Base-by-base conservation (phyloP, 2,113 vertebrate genomes). In the Acanthisitta chloris region DNA sequence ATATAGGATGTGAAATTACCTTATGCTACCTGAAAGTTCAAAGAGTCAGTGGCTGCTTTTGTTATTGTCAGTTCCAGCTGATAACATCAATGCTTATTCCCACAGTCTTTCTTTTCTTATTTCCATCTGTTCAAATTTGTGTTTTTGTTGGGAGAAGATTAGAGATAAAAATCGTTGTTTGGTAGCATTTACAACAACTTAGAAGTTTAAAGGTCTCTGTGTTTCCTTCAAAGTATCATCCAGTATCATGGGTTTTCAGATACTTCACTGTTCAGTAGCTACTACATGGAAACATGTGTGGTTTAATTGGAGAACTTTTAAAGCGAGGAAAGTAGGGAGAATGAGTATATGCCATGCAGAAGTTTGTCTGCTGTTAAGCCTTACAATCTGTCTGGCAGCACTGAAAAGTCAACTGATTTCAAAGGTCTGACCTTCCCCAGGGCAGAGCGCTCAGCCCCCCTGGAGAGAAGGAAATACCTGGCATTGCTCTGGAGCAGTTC, bases 291-390 rank as follows among this genome's bases (percentile, higher is more conserved):
- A 92, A 73, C 11, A 24, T 46, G 45, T 12, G 70, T 88, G 59
- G 82, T 80, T 97, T 97, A 97, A 97, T 54, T 77, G 49, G 66
- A 95, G 86, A 94, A 95, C 89, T 92, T 94, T 90, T 95, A 93
- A 96, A 96, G 78, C 58, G 40, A 82, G 54, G 42, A 88, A 96
- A 92, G 54, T 70, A 79, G 57, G 58, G 54, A 92, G 84, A 94
- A 88, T 94, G 90, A 88, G 42, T 94, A 92, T 69, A 93, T 45
- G 34, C 36, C n/a, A 65, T 73, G 57, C 76, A 94, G 84, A 93
- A 61, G 64, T 90, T 94, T 88, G 86, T 69, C 86, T 62, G 83
- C 67, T 43, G 34, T 62, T 73, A 89, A 94, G 67, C 80, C 61
- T 65, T 83, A 59, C 31, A 6, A 1, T 58, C 65, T 76, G 42